Evolutionary conservation across 2,797 vertebrate species (phyloP).

Genomic region (Epinephelus awoara): DNA sequence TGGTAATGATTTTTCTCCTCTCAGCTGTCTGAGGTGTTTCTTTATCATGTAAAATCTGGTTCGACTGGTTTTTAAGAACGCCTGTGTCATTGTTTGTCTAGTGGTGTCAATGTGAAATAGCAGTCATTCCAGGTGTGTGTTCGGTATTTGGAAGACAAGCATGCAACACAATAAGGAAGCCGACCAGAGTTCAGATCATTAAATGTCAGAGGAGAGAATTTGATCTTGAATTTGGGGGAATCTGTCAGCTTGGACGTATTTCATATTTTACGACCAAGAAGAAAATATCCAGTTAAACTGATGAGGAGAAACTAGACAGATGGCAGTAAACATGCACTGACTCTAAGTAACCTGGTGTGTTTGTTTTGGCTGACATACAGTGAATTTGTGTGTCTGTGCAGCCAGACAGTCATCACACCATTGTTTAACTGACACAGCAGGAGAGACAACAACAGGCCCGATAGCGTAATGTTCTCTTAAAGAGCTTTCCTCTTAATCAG

Average conservation of each 20-base stretch:
- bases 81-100: background rate
- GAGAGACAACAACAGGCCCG: constrained; percentile 45
- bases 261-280: too few relatives aligned
- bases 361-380: constrained; percentile 33
- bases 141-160: background rate
- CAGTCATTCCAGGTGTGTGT: constrained; percentile 4
- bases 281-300: too few relatives aligned
- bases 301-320: background rate
- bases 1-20: background rate
- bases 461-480: constrained; percentile 27
- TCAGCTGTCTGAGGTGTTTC: background rate
- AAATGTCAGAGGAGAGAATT: too few relatives aligned
- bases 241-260: too few relatives aligned
- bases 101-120: background rate
- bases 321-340: background rate
- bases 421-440: constrained; percentile 52
- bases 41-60: background rate
- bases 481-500: constrained; percentile 65
- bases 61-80: constrained; percentile 9
- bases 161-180: background rate
- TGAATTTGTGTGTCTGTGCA: constrained; percentile 15
- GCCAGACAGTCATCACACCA: constrained; percentile 45
- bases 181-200: background rate
- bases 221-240: too few relatives aligned
- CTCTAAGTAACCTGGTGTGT: constrained; percentile 20